A percentile compares a stretch with the other conserved stretches of the same genome.
Conservation (phyloP, 2,797 vertebrate species). For the Galagoides demidoff region DNA sequence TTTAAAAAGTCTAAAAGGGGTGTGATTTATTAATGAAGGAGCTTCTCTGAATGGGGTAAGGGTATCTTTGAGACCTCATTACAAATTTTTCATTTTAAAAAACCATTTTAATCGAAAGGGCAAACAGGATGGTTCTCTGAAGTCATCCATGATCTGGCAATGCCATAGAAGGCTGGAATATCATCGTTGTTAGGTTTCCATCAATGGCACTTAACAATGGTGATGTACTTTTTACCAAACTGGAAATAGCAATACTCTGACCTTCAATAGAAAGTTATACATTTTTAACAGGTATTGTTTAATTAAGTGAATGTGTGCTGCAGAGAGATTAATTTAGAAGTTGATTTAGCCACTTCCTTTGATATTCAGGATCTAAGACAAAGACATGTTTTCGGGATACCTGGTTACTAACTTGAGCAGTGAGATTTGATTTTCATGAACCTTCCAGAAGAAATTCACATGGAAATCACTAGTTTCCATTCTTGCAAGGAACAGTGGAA, state of each 20-base stretch:
- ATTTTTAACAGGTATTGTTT: not conserved
- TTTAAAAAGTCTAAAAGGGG: not conserved
- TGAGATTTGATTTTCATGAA: slow-evolving; percentile 41
- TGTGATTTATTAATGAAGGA: not conserved
- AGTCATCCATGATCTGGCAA: not conserved
- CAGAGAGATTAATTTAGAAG: slow-evolving; percentile 24
- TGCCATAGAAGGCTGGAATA: not conserved
- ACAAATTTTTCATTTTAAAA: slow-evolving; percentile 33
- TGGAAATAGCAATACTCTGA: slow-evolving; percentile 40
- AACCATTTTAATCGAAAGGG: not conserved
- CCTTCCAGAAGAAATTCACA: slow-evolving; percentile 24
- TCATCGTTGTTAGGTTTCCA: slow-evolving; percentile 26
- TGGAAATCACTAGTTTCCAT: not conserved
- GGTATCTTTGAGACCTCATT: not conserved
- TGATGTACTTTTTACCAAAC: not conserved
- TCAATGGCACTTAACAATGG: not conserved
- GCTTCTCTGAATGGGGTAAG: not conserved
- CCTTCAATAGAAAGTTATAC: slow-evolving; percentile 31
- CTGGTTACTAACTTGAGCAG: not conserved
- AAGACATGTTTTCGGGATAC: not conserved
- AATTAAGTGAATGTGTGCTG: slow-evolving; percentile 43
- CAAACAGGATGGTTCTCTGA: not conserved
- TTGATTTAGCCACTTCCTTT: slow-evolving; percentile 54
- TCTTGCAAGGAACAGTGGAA: not conserved
- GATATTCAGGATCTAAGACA: slow-evolving; percentile 38